phyloP scores from a whole-genome alignment of 92 coral and sea anemone species.

The Isaurus tuberculatus region DNA sequence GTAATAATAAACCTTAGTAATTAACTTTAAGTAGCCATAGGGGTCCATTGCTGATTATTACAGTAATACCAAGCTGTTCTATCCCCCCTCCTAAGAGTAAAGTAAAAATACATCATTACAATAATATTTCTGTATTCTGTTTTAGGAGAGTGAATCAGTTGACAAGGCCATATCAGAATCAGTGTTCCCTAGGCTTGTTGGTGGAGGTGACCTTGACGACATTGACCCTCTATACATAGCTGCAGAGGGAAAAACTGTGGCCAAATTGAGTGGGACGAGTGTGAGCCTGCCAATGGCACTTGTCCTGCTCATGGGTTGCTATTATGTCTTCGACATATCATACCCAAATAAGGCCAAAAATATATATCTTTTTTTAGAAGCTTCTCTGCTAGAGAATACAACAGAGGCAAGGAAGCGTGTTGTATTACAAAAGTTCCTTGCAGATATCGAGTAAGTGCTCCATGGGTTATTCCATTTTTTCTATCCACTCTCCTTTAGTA shows the following conservation, averaged over 20 bases:
- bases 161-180: constrained; percentile 37
- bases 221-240: constrained; percentile 58
- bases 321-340: constrained; percentile 45
- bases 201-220: constrained; percentile 34
- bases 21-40: constrained; percentile 1
- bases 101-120: constrained; percentile 20
- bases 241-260: constrained; percentile 47
- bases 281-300: constrained; percentile 33
- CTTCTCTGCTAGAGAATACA: constrained; percentile 29
- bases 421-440: constrained; percentile 32
- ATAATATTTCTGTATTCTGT: not conserved
- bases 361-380: constrained; percentile 38
- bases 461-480: constrained; percentile 21
- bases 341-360: constrained; percentile 46
- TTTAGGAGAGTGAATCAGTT: constrained; percentile 51
- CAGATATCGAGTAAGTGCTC: constrained; percentile 24
- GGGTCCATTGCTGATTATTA: constrained; percentile 23
- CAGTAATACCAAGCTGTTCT: constrained; percentile 26
- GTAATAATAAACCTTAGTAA: constrained; percentile 1
- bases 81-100: constrained; percentile 20
- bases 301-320: constrained; percentile 47
- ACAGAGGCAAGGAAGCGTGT: constrained; percentile 49
- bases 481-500: constrained; percentile 10
- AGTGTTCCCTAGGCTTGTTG: constrained; percentile 44
- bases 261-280: constrained; percentile 25